A percentile compares a stretch with the other conserved stretches of the same genome.
Conservation (phyloP, 2,113 vertebrate species). For the Peromyscus leucopus region DNA sequence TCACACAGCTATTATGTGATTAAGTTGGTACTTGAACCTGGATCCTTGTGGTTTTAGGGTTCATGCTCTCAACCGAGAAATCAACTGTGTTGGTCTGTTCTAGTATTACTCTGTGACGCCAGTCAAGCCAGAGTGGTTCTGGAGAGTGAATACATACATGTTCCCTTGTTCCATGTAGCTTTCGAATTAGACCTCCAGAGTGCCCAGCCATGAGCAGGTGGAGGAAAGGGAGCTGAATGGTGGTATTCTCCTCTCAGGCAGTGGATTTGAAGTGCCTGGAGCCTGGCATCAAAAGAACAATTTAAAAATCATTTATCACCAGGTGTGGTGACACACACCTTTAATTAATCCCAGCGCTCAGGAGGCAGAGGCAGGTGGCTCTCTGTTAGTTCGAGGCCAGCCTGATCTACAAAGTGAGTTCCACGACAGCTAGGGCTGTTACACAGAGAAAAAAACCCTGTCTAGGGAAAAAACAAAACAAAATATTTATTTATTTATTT, state of each 20-base stretch:
- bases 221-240: not conserved
- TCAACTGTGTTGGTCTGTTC: not conserved
- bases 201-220: not conserved
- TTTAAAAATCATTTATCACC: not conserved
- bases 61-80: not conserved
- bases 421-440: not conserved
- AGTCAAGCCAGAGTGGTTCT: not conserved
- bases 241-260: not conserved
- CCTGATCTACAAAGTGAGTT: not conserved
- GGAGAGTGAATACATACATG: not conserved
- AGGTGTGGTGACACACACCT: not conserved
- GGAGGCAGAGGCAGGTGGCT: not conserved
- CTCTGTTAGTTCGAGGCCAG: not conserved
- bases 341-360: not conserved
- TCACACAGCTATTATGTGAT: conserved; percentile 38
- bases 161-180: not conserved
- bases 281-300: not conserved
- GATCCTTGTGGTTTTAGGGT: not conserved
- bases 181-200: not conserved
- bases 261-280: not conserved
- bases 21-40: conserved; percentile 22
- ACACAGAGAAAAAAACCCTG: not conserved
- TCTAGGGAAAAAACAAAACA: not conserved
- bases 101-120: not conserved
- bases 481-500: not conserved